Percentiles rank a stretch among this genome's conserved stretches.
Conservation (phyloP, 2,113 vertebrate species). For the Phyllostomus hastatus region DNA sequence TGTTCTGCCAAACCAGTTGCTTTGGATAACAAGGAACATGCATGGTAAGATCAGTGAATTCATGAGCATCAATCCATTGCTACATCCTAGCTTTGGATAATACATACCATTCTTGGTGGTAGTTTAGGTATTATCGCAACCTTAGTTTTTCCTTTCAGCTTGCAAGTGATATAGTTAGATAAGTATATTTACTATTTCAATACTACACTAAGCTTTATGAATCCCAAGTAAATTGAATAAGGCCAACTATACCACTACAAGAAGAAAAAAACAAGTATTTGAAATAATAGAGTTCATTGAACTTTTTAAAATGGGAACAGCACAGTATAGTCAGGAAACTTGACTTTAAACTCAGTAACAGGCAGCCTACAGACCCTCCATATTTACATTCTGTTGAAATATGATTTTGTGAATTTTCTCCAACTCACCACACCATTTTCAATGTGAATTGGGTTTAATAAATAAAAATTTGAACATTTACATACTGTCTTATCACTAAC, state of each 20-base stretch:
- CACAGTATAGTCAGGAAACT: not conserved
- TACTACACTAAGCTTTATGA: not conserved
- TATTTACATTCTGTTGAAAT: not conserved
- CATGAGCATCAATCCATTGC: not conserved
- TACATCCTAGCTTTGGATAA: not conserved
- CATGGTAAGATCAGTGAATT: not conserved
- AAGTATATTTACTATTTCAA: not conserved
- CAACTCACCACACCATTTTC: not conserved
- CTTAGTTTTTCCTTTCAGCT: not conserved
- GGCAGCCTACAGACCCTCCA: not conserved
- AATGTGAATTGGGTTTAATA: not conserved
- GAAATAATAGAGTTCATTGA: not conserved
- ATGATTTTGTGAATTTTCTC: not conserved
- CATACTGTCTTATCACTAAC: not conserved
- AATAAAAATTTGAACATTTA: not conserved
- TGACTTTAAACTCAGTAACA: not conserved
- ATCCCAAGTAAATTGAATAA: not conserved
- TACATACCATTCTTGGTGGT: not conserved
- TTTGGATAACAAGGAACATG: not conserved
- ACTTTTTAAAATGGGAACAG: not conserved
- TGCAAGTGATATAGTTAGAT: not conserved
- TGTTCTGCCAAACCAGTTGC: not conserved
- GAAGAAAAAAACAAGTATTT: not conserved
- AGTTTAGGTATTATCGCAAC: not conserved
- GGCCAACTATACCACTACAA: not conserved